These are phyloP conservation scores for Hydra vulgaris DNA, from an alignment of 30 jellyfish, hydroid and myxozoan genomes.

Conservation along the genomic window DNA sequence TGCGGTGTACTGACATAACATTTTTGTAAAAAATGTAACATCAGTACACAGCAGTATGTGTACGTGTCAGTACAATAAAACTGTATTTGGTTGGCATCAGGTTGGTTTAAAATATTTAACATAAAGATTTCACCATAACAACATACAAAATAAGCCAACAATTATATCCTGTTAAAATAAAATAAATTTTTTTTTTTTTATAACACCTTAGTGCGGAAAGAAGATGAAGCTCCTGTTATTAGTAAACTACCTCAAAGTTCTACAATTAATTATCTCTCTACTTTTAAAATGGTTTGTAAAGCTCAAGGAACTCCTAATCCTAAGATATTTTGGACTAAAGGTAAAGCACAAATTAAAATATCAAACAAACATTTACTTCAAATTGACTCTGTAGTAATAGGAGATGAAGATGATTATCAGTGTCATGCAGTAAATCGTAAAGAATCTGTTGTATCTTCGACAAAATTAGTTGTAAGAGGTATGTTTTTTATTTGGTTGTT, in stretches of 20 bases:
- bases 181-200: too few species aligned
- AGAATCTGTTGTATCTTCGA: slow-evolving; percentile 4
- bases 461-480: slow-evolving; percentile 7
- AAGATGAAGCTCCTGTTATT: slow-evolving; percentile 31
- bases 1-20: too few species aligned
- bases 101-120: too few species aligned
- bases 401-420: slow-evolving; percentile 45
- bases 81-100: too few species aligned
- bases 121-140: too few species aligned
- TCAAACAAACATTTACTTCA: slow-evolving; percentile 13
- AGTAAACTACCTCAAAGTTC: slow-evolving; percentile 17
- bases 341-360: neutral
- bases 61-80: too few species aligned
- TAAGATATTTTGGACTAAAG: slow-evolving; percentile 47
- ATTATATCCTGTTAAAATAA: too few species aligned
- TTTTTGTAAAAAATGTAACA: too few species aligned
- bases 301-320: slow-evolving; percentile 64
- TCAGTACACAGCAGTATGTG: too few species aligned
- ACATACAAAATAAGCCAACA: too few species aligned
- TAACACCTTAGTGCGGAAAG: slow-evolving; percentile 20
- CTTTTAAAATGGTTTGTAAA: slow-evolving; percentile 19
- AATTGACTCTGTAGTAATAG: slow-evolving; percentile 12
- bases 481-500: neutral
- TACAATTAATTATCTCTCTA: slow-evolving; percentile 22
- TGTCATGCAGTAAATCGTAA: slow-evolving; percentile 43